Conservation (phyloP, 1,140 invertebrate species). For the Nylanderia fulva region DNA sequence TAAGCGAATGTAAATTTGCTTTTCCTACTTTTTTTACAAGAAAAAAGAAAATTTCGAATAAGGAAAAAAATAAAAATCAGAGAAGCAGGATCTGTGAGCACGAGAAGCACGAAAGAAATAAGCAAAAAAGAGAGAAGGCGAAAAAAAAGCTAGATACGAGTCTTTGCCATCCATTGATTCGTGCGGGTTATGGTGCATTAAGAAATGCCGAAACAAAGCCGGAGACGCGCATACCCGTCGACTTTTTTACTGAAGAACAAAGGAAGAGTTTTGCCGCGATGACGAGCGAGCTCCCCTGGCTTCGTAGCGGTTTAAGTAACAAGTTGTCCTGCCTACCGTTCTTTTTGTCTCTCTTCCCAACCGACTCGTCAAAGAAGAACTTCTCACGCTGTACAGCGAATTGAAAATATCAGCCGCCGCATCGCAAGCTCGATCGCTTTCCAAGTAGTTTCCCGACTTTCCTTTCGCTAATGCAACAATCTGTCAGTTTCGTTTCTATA, state of each 20-base stretch:
- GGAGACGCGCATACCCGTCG: slow-evolving; percentile 73
- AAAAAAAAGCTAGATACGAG: background rate
- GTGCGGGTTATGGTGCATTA: slow-evolving; percentile 76
- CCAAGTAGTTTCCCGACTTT: slow-evolving; percentile 50
- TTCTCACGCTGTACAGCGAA: slow-evolving; percentile 49
- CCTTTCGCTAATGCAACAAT: slow-evolving; percentile 15
- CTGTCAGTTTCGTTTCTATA: background rate
- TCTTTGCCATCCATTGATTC: slow-evolving; percentile 64
- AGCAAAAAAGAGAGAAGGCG: background rate
- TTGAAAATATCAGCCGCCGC: slow-evolving; percentile 57
- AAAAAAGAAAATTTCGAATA: background rate
- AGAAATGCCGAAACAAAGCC: slow-evolving; percentile 81
- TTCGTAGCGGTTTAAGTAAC: slow-evolving; percentile 80
- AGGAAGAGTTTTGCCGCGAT: slow-evolving; percentile 69
- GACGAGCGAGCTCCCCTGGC: slow-evolving; percentile 57
- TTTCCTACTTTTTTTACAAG: slow-evolving; percentile 21
- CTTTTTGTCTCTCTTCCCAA: slow-evolving; percentile 68
- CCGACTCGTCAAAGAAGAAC: slow-evolving; percentile 79
- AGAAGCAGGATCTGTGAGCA: background rate
- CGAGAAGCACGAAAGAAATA: background rate
- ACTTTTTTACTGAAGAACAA: slow-evolving; percentile 79
- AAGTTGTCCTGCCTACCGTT: slow-evolving; percentile 76
- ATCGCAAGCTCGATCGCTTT: slow-evolving; percentile 36
- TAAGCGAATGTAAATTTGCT: slow-evolving; percentile 61
- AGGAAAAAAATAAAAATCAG: background rate